Percentiles rank a stretch among this genome's conserved stretches.
These are phyloP conservation scores for Prionace glauca DNA, from an alignment of 2,797 vertebrate species.

Conservation along the genomic window DNA sequence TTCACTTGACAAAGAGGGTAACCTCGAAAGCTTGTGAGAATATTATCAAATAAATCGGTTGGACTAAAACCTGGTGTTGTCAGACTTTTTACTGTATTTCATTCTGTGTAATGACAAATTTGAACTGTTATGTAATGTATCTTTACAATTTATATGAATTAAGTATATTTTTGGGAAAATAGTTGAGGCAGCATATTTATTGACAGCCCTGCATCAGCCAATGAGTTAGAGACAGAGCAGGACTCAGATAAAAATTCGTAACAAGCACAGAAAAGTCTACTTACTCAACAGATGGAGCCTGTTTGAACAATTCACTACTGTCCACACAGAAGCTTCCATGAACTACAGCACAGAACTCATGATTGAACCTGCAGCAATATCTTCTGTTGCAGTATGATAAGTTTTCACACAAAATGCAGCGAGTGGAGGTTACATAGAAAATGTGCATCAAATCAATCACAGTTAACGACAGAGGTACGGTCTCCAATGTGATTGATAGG, in stretches of 20 bases:
- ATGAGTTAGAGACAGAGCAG: not conserved
- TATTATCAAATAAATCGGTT: no score
- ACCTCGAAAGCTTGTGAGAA: no score
- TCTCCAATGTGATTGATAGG: not conserved
- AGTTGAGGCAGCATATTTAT: not conserved
- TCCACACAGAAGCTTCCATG: not conserved
- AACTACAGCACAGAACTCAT: not conserved
- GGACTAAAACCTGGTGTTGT: no score
- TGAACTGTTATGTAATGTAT: not conserved
- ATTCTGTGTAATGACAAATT: not conserved
- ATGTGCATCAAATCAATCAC: not conserved
- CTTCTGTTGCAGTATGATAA: not conserved
- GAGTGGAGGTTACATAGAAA: not conserved
- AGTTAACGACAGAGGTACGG: not conserved
- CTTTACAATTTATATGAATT: not conserved
- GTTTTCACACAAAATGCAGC: not conserved
- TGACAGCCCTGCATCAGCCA: not conserved
- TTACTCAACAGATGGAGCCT: not conserved
- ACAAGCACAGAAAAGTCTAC: not conserved
- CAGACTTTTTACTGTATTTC: no score
- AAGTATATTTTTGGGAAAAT: not conserved
- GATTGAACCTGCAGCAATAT: not conserved
- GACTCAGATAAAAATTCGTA: not conserved
- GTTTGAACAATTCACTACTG: not conserved
- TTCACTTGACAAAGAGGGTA: no score